Conservation (phyloP, 1,140 invertebrate species). For the Teleogryllus occipitalis region DNA sequence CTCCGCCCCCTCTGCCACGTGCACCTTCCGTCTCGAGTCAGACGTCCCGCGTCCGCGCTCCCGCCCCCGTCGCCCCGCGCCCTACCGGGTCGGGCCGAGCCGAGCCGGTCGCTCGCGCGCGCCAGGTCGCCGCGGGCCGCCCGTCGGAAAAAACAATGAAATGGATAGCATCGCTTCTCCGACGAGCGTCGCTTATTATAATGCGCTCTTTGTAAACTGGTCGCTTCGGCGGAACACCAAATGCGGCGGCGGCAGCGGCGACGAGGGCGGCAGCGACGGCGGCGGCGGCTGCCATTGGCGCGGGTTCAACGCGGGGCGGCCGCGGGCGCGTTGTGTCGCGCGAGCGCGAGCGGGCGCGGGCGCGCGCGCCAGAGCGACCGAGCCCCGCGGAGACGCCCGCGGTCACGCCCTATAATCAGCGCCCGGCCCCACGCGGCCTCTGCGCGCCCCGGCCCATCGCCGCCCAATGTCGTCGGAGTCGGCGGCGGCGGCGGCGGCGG, state of each 20-base stretch:
- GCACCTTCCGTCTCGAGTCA: too few species aligned
- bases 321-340: not conserved
- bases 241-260: not conserved
- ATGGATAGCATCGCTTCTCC: not conserved
- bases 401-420: not conserved
- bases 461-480: not conserved
- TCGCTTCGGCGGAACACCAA: not conserved
- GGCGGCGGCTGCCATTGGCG: too few species aligned
- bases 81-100: too few species aligned
- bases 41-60: too few species aligned
- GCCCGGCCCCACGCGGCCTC: not conserved
- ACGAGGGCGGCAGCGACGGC: too few species aligned
- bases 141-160: not conserved
- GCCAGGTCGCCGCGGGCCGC: too few species aligned
- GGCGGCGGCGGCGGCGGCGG: too few species aligned
- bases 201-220: not conserved
- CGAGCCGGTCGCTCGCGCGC: too few species aligned
- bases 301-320: too few species aligned
- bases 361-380: not conserved
- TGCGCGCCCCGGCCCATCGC: not conserved
- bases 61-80: too few species aligned
- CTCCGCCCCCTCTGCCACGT: too few species aligned
- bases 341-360: too few species aligned
- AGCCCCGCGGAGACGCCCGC: not conserved
- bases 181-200: not conserved